These are phyloP conservation scores for Ypsolopha scabrella DNA, from an alignment of 2,888 invertebrate genomes.

Conservation along the genomic window DNA sequence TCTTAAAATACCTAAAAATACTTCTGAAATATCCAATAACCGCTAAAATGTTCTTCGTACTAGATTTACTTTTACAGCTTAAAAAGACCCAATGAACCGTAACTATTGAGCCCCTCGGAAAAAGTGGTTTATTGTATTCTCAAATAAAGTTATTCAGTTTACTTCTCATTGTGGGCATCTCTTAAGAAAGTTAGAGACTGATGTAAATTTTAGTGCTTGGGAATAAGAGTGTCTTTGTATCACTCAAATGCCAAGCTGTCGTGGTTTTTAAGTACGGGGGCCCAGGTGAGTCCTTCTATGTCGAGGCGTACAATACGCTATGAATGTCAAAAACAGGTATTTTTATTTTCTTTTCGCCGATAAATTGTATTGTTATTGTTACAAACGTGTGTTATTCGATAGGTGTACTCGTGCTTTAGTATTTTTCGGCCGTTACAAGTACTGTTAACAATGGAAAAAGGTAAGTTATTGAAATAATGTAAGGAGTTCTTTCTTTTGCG, in stretches of 20 bases:
- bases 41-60: too few relatives aligned
- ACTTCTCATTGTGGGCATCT: conserved; percentile 51
- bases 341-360: conserved; percentile 45
- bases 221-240: too few relatives aligned
- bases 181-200: conserved; percentile 29
- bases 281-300: conserved; percentile 51
- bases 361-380: conserved; percentile 16
- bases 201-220: too few relatives aligned
- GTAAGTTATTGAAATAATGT: too few relatives aligned
- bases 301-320: conserved; percentile 47
- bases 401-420: too few relatives aligned
- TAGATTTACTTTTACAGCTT: too few relatives aligned
- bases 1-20: too few relatives aligned
- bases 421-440: too few relatives aligned
- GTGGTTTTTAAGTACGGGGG: conserved; percentile 12
- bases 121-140: conserved; percentile 67
- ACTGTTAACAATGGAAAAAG: too few relatives aligned
- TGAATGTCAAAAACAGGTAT: conserved; percentile 62
- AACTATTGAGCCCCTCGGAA: conserved; percentile 19
- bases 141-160: conserved; percentile 67
- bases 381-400: not conserved
- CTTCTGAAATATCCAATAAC: too few relatives aligned
- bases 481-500: not conserved
- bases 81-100: too few relatives aligned
- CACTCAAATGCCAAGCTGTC: too few relatives aligned